Percentiles rank a stretch among this genome's conserved stretches.
phyloP scores from a whole-genome alignment of 2,797 vertebrate species.

The Columba guinea region DNA sequence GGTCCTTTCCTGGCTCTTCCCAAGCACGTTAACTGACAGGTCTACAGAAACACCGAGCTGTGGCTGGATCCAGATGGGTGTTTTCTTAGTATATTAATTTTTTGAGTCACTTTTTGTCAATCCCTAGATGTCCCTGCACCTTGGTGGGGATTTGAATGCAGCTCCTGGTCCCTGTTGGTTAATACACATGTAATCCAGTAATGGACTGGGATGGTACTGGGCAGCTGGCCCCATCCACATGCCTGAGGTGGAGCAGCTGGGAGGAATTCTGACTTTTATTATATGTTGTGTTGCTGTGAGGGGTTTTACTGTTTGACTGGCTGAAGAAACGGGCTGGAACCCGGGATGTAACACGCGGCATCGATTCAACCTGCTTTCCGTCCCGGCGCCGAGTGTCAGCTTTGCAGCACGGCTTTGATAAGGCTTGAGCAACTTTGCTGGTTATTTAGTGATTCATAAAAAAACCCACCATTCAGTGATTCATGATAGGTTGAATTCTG shows the following conservation, averaged over 20 bases:
- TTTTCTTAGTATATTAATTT: not conserved
- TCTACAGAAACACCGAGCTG: not conserved
- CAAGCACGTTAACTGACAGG: not conserved
- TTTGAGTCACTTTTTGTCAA: not conserved
- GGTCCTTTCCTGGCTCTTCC: not conserved
- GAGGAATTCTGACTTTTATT: not conserved
- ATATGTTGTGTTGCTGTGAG: rapidly evolving
- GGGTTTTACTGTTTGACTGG: not conserved
- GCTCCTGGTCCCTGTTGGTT: not conserved
- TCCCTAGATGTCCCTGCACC: not conserved
- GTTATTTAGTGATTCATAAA: not conserved
- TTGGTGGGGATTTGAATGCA: rapidly evolving
- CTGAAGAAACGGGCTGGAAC: not conserved
- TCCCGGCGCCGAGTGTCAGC: not conserved
- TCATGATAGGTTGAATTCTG: not conserved
- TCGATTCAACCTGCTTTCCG: not conserved
- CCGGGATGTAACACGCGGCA: rapidly evolving
- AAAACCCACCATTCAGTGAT: not conserved
- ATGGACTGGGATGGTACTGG: not conserved
- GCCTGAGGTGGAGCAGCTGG: not conserved
- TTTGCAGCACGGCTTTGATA: not conserved
- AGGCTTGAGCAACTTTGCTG: not conserved
- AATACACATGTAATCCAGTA: rapidly evolving
- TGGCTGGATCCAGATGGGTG: not conserved
- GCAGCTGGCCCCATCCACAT: not conserved